phyloP scores from a whole-genome alignment of 2,797 vertebrate genomes.

The Propithecus perrieri region DNA sequence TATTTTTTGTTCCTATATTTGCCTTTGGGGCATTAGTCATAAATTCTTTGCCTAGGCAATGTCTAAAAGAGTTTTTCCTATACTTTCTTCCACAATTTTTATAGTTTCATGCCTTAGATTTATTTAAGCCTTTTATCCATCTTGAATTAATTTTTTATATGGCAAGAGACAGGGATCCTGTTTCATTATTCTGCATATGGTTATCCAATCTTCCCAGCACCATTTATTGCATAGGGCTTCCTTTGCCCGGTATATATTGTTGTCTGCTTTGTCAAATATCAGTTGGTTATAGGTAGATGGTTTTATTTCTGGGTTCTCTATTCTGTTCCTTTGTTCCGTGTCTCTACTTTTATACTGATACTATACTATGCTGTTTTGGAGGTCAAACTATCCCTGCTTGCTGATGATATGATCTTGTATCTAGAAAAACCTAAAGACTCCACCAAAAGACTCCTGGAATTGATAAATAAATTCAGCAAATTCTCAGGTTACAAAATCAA shows the following conservation, averaged over 20 bases:
- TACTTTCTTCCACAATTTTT: not conserved
- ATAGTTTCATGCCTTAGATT: not conserved
- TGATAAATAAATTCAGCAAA: not conserved
- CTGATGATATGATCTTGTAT: not conserved
- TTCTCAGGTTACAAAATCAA: not conserved
- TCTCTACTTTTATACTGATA: not conserved
- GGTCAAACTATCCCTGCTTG: not conserved
- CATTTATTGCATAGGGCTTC: not conserved
- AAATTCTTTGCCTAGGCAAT: not conserved
- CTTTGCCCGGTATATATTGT: not conserved
- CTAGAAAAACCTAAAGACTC: not conserved
- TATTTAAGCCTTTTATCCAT: not conserved
- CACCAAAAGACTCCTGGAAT: not conserved
- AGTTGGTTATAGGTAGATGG: not conserved
- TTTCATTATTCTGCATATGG: not conserved
- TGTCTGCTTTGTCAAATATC: not conserved
- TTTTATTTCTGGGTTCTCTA: not conserved
- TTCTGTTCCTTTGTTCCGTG: not conserved
- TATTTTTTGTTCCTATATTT: not conserved
- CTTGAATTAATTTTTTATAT: not conserved
- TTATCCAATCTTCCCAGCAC: not conserved
- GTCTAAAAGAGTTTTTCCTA: not conserved
- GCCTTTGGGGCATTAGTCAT: not conserved
- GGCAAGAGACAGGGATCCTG: not conserved
- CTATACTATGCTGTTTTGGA: not conserved